Conservation (phyloP, 2,113 vertebrate species). For the Pteropus alecto region DNA sequence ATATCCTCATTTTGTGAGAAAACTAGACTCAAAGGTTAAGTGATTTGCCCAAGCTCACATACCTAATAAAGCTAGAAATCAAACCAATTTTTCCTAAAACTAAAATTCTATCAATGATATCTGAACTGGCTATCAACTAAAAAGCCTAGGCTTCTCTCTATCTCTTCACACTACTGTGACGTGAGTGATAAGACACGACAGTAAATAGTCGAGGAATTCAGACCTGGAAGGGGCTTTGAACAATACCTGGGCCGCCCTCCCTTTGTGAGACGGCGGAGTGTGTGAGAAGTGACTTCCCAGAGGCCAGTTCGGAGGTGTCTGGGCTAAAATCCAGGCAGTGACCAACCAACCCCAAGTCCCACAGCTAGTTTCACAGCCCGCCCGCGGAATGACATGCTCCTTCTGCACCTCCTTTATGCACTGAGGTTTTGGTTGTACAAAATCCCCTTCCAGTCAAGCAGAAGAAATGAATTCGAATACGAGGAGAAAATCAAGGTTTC, state of each 20-base stretch:
- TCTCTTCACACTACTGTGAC: conserved; percentile 35
- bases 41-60: conserved; percentile 59
- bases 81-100: conserved; percentile 70
- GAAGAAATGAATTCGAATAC: conserved; percentile 8
- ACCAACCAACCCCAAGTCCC: neutral
- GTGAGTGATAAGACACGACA: conserved; percentile 37
- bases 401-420: neutral
- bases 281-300: neutral
- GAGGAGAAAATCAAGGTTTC: conserved; percentile 21
- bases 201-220: neutral
- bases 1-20: conserved; percentile 56
- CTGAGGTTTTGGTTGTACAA: neutral
- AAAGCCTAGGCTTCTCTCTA: conserved; percentile 53
- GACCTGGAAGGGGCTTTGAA: conserved; percentile 54
- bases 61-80: conserved; percentile 74
- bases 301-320: neutral
- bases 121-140: conserved; percentile 61
- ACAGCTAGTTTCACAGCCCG: neutral
- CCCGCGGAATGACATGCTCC: neutral
- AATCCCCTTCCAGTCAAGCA: conserved; percentile 38
- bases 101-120: conserved; percentile 67
- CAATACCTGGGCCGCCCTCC: neutral
- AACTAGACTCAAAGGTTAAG: conserved; percentile 62
- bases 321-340: neutral
- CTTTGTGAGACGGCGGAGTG: neutral